Evolutionary conservation across 1,140 invertebrate genomes (phyloP), one percentile per base, ranked within the genome.

Genomic region (Anastrepha obliqua): DNA sequence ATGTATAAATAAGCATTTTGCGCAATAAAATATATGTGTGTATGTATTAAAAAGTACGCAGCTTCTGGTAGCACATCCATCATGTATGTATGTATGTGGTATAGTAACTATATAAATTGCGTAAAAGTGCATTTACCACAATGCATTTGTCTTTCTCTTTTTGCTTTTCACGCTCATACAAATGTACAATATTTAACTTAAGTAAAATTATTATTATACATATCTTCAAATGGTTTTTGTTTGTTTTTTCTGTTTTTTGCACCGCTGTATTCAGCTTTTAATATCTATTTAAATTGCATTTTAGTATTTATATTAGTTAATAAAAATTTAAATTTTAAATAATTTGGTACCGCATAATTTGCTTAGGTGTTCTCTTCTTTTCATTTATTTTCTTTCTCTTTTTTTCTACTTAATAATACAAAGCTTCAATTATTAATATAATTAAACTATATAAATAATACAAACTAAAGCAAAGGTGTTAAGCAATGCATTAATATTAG

Each of bases 401-500:
- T 62, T 62, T 9, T 1, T 55, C 8, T 17, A 55, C 74, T 81
- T 81, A 81, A 81, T 55, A 81, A 51, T 81, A 81, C 44, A 81
- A 29, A 81, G 74, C 74, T 81, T 81, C 55, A 9, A 13, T 51
- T 13, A 8, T 81, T 55, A 81, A 81, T 47, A 81, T n/a, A 81
- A 81, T 81, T 81, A 81, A 58, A 81, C 74, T 81, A 81, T 20
- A 67, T 67, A 81, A 81, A 81, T 81, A 81, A 81, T 81, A 81
- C 74, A 81, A 81, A 81, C 74, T 81, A 81, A 81, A 81, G 47
- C 74, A 81, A 58, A 74, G 17, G 13, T 55, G 51, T 74, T 74
- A 74, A 47, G 44, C 67, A 74, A 74, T 74, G 42, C 67, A 74
- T 74, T 81, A 81, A 81, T 81, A 81, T 81, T 47, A 81, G 47